Evolutionary conservation across 2,888 invertebrate species (phyloP), one percentile per base, ranked within the genome.

Genomic region (Ophonus ardosiacus): DNA sequence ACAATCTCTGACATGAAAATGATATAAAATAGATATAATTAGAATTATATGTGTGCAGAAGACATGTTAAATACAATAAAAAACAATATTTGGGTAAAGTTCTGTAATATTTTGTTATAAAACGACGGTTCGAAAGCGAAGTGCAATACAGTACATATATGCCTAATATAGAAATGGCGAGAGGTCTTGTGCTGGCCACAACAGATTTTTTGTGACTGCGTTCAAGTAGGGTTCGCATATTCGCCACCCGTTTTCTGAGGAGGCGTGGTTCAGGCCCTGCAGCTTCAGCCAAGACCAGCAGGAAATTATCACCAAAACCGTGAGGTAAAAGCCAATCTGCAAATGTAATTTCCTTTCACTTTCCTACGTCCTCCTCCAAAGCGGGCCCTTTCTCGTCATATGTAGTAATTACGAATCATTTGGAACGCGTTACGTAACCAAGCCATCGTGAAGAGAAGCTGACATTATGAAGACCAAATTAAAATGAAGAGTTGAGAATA

Each of bases 221-320:
- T 7, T 3, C 13, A 13, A 21, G 18, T 63, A 24, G 18, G 13
- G 31, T 13, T 18, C 38, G 38, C 6, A 5, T n/a, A 31, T 15
- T 7, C 6, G 38, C 68, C 5, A 24, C 24, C 63, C 24, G 63
- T 10, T 24, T 63, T 13, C 24, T 6, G 63, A 8, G 38, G 38
- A 68, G 68, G 31, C 15, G 68, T 68, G 38, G 68, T 68, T 68
- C 15, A 24, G 43, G 43, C 74, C 43, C 51, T 18, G 51, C 24
- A 43, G 51, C 74, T 38, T 74, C 43, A 43, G 43, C 43, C 51
- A 40, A 40, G 43, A 40, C 43, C 15, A 71, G 38, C 71, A 71
- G 71, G 71, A 71, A 71, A 71, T 71, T 40, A 71, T 71, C 71
- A 71, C 38, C 71, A 71, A 71, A 71, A 40, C 38, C 43, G 43